Percentiles rank a stretch among this genome's conserved stretches.
phyloP scores from a whole-genome alignment of 2,888 invertebrate species.

The Acanthoscelides obtectus region DNA sequence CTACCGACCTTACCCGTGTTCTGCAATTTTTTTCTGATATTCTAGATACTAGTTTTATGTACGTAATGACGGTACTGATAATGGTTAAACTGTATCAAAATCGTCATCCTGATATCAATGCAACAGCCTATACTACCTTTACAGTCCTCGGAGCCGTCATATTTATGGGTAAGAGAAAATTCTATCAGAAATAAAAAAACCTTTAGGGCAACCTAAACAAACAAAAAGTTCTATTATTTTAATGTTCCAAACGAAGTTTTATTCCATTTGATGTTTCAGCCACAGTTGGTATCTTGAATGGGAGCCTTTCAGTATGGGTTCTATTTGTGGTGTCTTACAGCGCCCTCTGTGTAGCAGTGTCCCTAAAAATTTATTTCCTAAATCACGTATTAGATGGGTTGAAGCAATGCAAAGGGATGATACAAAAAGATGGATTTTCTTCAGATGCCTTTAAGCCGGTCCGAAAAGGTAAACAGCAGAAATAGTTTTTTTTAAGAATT shows the following conservation, averaged over 20 bases:
- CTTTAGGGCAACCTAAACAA: too few relatives aligned
- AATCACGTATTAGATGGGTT: constrained; percentile 50
- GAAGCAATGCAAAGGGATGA: constrained; percentile 59
- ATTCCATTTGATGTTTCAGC: constrained; percentile 49
- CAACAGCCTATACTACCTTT: constrained; percentile 74
- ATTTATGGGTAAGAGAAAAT: constrained; percentile 58
- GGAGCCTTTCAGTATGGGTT: constrained; percentile 63
- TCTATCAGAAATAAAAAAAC: too few relatives aligned
- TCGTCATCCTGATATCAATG: constrained; percentile 82
- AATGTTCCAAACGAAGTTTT: background rate
- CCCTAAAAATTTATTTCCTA: constrained; percentile 44
- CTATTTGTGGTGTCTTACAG: constrained; percentile 67
- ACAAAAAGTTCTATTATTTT: background rate
- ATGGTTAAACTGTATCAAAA: constrained; percentile 86
- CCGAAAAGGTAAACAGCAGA: constrained; percentile 31
- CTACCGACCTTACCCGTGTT: too few relatives aligned
- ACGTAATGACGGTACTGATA: constrained; percentile 78
- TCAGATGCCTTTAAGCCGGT: constrained; percentile 27
- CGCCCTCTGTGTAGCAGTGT: constrained; percentile 49
- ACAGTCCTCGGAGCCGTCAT: constrained; percentile 70
- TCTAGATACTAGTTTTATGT: constrained; percentile 90
- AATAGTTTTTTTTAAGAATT: too few relatives aligned
- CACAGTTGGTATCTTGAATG: constrained; percentile 62
- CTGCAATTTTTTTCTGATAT: too few relatives aligned
- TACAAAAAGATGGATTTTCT: constrained; percentile 21